A percentile compares a stretch with the other conserved stretches of the same genome.
These are phyloP conservation scores for Cavia aperea DNA, from an alignment of 2,113 vertebrate species.

Conservation along the genomic window DNA sequence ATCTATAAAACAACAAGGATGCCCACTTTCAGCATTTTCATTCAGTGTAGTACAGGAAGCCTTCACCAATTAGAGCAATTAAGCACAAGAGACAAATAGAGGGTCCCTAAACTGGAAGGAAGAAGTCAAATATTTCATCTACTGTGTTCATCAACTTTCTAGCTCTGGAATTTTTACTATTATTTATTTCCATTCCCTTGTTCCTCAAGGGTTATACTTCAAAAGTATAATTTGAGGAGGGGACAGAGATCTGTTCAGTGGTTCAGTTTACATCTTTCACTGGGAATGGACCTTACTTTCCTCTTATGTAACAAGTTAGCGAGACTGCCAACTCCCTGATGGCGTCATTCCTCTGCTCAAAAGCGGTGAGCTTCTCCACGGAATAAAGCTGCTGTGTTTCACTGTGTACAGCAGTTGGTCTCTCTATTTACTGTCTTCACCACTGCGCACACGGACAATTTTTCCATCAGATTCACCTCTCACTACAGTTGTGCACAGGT, in stretches of 20 bases:
- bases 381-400: background rate
- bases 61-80: background rate
- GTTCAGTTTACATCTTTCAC: background rate
- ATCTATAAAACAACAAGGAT: background rate
- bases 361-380: background rate
- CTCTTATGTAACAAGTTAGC: background rate
- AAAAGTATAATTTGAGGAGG: background rate
- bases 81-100: background rate
- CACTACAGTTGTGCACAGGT: background rate
- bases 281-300: background rate
- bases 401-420: background rate
- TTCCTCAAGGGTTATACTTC: background rate
- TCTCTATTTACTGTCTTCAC: background rate
- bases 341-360: background rate
- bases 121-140: background rate
- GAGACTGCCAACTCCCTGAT: background rate
- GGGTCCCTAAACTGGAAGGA: background rate
- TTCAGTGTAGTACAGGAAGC: background rate
- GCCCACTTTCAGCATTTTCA: background rate
- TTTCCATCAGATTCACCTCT: background rate
- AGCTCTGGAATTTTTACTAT: background rate
- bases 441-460: background rate
- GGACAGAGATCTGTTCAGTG: background rate
- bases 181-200: background rate
- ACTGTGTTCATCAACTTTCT: background rate